Percentiles rank a stretch among this genome's conserved stretches.
Evolutionary conservation across 2,888 invertebrate genomes (phyloP).

Genomic region (Pegoplata infirma): DNA sequence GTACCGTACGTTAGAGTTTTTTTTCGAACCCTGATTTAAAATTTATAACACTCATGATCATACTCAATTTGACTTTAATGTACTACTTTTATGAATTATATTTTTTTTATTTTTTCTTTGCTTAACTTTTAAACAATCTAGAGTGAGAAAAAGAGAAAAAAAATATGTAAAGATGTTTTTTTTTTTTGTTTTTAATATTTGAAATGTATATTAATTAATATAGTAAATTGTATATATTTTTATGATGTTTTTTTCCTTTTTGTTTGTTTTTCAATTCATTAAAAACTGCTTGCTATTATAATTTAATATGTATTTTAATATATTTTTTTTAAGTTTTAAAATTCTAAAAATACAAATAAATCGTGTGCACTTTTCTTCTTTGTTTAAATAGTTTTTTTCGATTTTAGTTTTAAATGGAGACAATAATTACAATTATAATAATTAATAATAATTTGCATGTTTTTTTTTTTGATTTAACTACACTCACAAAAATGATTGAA

Average conservation of each 20-base stretch:
- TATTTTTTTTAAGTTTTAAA: conserved; percentile 46
- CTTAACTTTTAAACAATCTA: background rate
- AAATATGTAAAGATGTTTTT: conserved; percentile 2
- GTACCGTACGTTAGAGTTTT: no score
- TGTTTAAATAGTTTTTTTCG: conserved; percentile 35
- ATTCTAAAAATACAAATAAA: conserved; percentile 56
- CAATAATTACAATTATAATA: conserved; percentile 57
- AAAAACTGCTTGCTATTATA: conserved; percentile 45
- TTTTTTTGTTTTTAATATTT: conserved; percentile 29
- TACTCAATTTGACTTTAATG: background rate
- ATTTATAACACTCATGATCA: no score
- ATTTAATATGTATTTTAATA: conserved; percentile 32
- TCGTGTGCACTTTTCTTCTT: conserved; percentile 52
- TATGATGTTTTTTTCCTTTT: conserved; percentile 15
- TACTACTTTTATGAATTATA: background rate
- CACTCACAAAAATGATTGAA: conserved; percentile 49
- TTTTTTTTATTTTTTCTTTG: background rate
- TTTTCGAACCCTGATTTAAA: no score
- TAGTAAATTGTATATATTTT: conserved; percentile 43
- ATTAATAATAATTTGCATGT: conserved; percentile 35
- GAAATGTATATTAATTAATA: conserved; percentile 32
- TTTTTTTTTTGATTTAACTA: conserved; percentile 55
- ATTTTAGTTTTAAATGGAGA: conserved; percentile 41
- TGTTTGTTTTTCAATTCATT: conserved; percentile 38
- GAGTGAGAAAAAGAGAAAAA: conserved; percentile 3